Evolutionary conservation across 1,140 invertebrate species (phyloP).

Genomic region (Asbolus verrucosus): DNA sequence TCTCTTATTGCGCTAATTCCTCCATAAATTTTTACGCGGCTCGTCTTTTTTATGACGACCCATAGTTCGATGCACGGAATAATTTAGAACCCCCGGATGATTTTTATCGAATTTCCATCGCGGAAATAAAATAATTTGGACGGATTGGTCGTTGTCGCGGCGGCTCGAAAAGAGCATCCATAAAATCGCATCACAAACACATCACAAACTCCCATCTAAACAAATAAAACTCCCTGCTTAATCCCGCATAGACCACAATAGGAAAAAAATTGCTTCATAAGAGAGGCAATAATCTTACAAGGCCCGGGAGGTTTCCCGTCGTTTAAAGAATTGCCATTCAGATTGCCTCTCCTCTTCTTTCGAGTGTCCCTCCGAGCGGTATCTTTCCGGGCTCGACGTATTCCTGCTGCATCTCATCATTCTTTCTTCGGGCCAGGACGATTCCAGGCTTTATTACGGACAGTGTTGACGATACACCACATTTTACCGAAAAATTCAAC

Average conservation of each 20-base stretch:
- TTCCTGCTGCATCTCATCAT: constrained; percentile 48
- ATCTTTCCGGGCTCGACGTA: constrained; percentile 17
- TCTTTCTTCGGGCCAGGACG: constrained; percentile 14
- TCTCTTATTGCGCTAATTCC: no score
- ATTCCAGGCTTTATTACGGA: background rate
- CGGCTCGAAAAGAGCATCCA: constrained; percentile 1
- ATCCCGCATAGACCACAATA: constrained; percentile 27
- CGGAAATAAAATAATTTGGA: background rate
- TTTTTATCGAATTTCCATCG: background rate
- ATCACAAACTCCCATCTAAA: constrained; percentile 25
- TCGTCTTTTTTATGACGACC: background rate
- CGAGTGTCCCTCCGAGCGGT: constrained; percentile 44
- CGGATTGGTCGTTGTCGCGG: background rate
- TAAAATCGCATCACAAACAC: constrained; percentile 4
- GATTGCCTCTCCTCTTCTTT: constrained; percentile 50
- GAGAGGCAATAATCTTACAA: constrained; percentile 57
- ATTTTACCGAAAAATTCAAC: no score
- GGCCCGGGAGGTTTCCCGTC: constrained; percentile 52
- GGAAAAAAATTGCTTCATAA: constrained; percentile 48
- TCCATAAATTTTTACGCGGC: no score
- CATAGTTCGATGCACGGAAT: background rate
- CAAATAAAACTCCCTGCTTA: constrained; percentile 27
- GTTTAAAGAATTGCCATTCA: constrained; percentile 58
- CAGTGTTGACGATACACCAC: no score
- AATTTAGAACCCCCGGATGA: background rate